A percentile compares a stretch with the other conserved stretches of the same genome.
phyloP scores from a whole-genome alignment of 2,797 vertebrate genomes.

The Bucorvus abyssinicus region DNA sequence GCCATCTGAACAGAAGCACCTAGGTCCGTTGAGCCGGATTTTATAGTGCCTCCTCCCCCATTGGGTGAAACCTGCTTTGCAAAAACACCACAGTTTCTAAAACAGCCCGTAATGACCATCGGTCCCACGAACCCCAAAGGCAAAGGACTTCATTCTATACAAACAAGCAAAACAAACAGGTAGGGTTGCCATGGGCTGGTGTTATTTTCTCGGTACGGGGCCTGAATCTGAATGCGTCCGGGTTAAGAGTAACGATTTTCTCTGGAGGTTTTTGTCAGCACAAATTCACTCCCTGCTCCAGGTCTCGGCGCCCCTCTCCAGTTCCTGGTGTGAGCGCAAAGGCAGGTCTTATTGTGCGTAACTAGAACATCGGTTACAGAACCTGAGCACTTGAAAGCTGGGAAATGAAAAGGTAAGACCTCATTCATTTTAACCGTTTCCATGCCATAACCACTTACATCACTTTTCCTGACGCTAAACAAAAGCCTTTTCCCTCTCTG shows the following conservation, averaged over 20 bases:
- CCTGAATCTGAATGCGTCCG: neutral
- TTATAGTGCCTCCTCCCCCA: accelerated
- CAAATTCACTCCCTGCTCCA: neutral
- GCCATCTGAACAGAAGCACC: neutral
- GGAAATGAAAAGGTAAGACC: neutral
- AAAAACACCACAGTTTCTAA: neutral
- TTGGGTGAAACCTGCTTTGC: neutral
- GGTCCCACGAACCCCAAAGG: neutral
- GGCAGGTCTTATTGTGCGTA: neutral
- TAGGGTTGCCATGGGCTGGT: neutral
- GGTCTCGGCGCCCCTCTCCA: neutral
- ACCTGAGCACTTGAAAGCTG: neutral
- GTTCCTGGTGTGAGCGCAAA: neutral
- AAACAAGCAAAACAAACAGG: neutral
- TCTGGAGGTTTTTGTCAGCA: neutral
- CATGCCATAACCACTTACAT: neutral
- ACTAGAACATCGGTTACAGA: neutral
- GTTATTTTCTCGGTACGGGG: accelerated
- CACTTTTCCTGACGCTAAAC: neutral
- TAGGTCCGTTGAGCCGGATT: accelerated
- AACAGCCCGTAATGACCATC: neutral
- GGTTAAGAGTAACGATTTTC: neutral
- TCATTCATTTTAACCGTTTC: neutral
- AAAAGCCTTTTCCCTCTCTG: neutral
- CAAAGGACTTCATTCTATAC: neutral